Evolutionary conservation across 2,888 invertebrate species (phyloP).

Genomic region (Actias luna): DNA sequence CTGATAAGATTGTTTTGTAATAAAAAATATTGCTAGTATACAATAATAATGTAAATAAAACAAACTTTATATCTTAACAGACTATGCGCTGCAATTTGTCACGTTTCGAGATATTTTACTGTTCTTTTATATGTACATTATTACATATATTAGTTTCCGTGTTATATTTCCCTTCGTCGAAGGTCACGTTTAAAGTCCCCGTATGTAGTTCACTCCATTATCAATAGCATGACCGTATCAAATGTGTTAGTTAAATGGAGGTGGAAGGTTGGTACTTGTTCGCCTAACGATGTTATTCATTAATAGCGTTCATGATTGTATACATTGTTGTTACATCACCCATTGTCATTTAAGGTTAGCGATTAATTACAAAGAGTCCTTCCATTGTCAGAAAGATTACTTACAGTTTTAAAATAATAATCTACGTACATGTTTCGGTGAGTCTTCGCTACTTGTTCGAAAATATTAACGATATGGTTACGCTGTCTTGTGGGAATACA

Average conservation of each 20-base stretch:
- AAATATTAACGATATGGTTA: too few relatives aligned
- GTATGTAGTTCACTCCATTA: not conserved
- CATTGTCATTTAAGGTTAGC: not conserved
- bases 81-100: not conserved
- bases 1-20: too few relatives aligned
- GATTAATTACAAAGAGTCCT: not conserved
- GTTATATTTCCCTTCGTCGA: not conserved
- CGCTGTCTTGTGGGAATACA: too few relatives aligned
- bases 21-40: not conserved
- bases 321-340: not conserved
- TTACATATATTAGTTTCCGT: not conserved
- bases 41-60: not conserved
- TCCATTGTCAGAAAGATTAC: not conserved
- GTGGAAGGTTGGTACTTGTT: not conserved
- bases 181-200: not conserved
- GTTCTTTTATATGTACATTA: not conserved
- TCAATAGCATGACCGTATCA: not conserved
- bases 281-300: not conserved
- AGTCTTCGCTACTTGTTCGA: too few relatives aligned
- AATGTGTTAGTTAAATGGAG: not conserved
- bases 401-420: not conserved
- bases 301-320: not conserved
- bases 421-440: too few relatives aligned
- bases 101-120: not conserved
- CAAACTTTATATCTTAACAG: not conserved